Percentiles rank a stretch among this genome's conserved stretches.
Conservation (phyloP, 2,888 invertebrate genomes). For the Colletes collaris region DNA sequence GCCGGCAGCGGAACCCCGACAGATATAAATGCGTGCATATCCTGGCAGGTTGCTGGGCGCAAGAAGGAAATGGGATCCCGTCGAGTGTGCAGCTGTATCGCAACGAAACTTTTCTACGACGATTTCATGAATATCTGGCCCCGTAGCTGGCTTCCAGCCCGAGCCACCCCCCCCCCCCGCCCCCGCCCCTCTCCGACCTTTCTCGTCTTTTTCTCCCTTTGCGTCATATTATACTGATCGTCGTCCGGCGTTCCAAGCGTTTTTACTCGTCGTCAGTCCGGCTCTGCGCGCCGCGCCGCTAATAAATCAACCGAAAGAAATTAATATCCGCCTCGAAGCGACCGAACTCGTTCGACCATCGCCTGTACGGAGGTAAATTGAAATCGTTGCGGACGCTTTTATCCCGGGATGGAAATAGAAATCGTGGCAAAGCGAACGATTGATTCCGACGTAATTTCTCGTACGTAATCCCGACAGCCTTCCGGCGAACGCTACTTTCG, state of each 20-base stretch:
- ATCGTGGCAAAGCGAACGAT: constrained; percentile 3
- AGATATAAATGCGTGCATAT: constrained; percentile 64
- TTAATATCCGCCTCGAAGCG: constrained; percentile 44
- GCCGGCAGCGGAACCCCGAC: constrained; percentile 49
- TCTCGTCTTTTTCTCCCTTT: neutral
- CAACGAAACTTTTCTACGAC: constrained; percentile 63
- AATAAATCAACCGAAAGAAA: constrained; percentile 44
- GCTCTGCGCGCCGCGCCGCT: neutral
- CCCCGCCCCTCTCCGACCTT: neutral
- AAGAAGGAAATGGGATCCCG: constrained; percentile 62
- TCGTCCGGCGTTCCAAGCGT: constrained; percentile 5
- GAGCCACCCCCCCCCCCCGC: neutral
- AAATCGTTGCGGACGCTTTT: constrained; percentile 30
- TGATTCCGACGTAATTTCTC: constrained; percentile 29
- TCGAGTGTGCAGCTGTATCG: constrained; percentile 57
- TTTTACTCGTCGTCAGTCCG: constrained; percentile 21
- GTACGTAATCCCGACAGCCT: constrained; percentile 1
- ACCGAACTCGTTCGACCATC: neutral
- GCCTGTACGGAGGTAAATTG: constrained; percentile 23
- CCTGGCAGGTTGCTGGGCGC: constrained; percentile 35
- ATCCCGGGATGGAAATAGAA: constrained; percentile 24
- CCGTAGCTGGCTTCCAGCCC: constrained; percentile 48
- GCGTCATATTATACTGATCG: constrained; percentile 17
- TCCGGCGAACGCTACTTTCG: neutral
- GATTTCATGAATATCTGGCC: constrained; percentile 64